phyloP scores from a whole-genome alignment of 2,113 vertebrate genomes.

The Phylloscopus whistleri region DNA sequence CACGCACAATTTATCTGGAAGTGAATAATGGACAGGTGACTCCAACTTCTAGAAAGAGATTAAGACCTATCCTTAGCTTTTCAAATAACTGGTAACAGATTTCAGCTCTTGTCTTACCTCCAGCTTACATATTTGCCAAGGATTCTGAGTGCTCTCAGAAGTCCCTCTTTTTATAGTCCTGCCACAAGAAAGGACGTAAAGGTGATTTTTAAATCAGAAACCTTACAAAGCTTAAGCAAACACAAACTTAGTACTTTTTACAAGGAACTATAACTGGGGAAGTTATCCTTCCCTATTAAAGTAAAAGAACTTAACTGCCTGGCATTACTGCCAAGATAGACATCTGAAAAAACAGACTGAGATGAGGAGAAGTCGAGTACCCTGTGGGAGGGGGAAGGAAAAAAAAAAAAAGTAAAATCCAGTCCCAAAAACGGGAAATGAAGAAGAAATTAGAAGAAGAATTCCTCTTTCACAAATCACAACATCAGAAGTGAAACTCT shows the following conservation, averaged over 20 bases:
- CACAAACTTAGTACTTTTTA: neutral
- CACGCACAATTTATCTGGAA: neutral
- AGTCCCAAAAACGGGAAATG: neutral
- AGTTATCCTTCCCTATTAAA: neutral
- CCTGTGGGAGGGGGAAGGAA: fast-evolving
- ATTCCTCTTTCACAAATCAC: neutral
- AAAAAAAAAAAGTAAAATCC: neutral
- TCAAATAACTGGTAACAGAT: neutral
- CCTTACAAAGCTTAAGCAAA: neutral
- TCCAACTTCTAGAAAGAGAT: neutral
- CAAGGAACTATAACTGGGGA: neutral
- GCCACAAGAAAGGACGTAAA: neutral
- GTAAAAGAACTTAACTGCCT: neutral
- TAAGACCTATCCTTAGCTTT: neutral
- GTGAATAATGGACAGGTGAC: neutral
- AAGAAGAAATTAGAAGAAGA: neutral
- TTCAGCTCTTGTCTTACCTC: neutral
- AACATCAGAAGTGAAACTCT: neutral
- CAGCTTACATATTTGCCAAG: neutral
- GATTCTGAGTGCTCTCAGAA: neutral
- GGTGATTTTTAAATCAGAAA: neutral
- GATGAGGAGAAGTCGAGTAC: neutral
- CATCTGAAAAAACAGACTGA: neutral
- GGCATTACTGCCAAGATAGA: neutral
- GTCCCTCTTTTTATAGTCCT: neutral